Base-by-base conservation (phyloP, 2,113 vertebrate genomes). In the Neopipo cinnamomea region DNA sequence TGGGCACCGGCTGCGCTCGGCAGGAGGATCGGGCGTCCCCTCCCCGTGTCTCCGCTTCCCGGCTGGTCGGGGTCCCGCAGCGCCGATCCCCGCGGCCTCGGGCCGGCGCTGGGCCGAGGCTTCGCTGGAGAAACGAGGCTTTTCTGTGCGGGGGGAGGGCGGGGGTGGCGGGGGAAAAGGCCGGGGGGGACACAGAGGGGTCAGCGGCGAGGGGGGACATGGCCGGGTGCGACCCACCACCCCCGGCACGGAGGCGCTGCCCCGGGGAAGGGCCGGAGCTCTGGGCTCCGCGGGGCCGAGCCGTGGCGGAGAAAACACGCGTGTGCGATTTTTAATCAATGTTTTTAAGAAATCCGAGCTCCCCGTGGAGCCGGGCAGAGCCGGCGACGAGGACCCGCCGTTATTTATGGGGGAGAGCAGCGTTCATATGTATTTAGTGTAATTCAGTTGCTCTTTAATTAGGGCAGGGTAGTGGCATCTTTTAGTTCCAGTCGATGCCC, bases 401-500 rank as follows among this genome's bases (percentile, higher is more conserved):
- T 97, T 97, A 97, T 97, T 97, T 97, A 97, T 95, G 95, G 88
- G 55, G 59, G 75, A 92, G 79, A 93, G 76, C 77, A 42, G 94
- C 92, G 96, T 96, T 96, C 97, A 89, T 97, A 96, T 96, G 96
- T 96, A 95, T 97, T 93, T 95, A 96, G 98, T 97, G 98, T 98
- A 98, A 98, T 99, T 99, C 98, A 98, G 98, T 94, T 95, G 98
- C 97, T 97, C 98, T 98, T 98, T 98, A 98, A 99, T 99, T 98
- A 99, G 98, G 97, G 98, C 96, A 98, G 88, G 97, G 98, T 98
- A 98, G 97, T 97, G 98, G 98, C 98, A 98, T 99, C 98, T 98
- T 99, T 99, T 99, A 99, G 99, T 99, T 99, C 99, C 98, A 98
- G 98, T 99, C 98, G 97, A 98, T 99, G 98, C 98, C 95, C 98